These are phyloP conservation scores for Mythimna vitellina DNA, from an alignment of 2,888 invertebrate genomes.

Conservation along the genomic window DNA sequence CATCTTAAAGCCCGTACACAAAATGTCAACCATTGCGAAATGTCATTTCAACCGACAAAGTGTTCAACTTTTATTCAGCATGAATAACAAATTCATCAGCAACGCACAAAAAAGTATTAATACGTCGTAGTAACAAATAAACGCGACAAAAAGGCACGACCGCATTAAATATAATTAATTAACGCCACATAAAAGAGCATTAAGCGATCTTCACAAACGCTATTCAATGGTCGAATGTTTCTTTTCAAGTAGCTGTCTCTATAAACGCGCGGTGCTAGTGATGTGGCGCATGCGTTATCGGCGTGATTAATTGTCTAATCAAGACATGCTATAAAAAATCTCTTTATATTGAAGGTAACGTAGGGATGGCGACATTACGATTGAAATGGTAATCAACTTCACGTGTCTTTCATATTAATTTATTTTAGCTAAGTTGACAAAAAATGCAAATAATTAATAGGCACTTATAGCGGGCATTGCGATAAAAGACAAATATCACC, in stretches of 20 bases:
- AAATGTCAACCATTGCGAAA: conserved; percentile 60
- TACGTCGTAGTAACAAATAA: conserved; percentile 61
- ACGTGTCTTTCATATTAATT: background rate
- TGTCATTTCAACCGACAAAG: conserved; percentile 63
- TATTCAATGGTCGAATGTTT: conserved; percentile 77
- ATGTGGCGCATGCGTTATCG: conserved; percentile 80
- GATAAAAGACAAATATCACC: too few species aligned
- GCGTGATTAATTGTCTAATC: conserved; percentile 80
- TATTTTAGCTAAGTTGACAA: background rate
- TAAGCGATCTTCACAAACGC: conserved; percentile 75
- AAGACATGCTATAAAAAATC: conserved; percentile 64
- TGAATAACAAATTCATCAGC: conserved; percentile 68
- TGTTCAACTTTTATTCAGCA: conserved; percentile 60
- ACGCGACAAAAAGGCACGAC: conserved; percentile 73
- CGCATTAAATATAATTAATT: conserved; percentile 88
- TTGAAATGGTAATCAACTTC: conserved; percentile 19
- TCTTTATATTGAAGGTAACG: conserved; percentile 54
- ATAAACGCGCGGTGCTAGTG: conserved; percentile 81
- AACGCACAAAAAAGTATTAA: conserved; percentile 61
- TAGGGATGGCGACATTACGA: conserved; percentile 35
- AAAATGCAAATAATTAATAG: background rate
- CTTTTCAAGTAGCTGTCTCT: conserved; percentile 82
- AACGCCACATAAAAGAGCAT: conserved; percentile 79
- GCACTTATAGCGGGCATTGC: too few species aligned
- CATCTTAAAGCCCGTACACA: conserved; percentile 18